Percentiles rank a stretch among this genome's conserved stretches.
Conservation (phyloP, 2,797 vertebrate genomes). For the Silurus lanzhouensis region DNA sequence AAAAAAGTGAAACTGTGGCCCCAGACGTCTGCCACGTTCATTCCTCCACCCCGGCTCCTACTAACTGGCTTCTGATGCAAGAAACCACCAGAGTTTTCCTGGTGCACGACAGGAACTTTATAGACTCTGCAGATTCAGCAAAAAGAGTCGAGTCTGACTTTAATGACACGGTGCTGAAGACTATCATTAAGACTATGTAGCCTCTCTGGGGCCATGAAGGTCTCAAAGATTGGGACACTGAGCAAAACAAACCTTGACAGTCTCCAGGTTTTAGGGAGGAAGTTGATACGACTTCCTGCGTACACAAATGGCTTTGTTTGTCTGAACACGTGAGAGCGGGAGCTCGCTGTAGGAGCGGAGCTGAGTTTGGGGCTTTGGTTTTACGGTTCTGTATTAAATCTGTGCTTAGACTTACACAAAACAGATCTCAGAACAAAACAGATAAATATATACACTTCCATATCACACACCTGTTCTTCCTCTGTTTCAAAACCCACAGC, state of each 20-base stretch:
- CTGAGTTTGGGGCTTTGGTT: neutral
- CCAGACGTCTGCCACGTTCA: neutral
- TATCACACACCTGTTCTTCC: neutral
- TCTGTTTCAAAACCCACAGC: neutral
- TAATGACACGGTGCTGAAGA: neutral
- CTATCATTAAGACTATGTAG: neutral
- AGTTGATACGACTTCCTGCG: conserved; percentile 36
- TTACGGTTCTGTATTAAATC: no score
- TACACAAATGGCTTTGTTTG: conserved; percentile 37
- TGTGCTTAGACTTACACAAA: no score
- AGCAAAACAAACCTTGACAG: neutral
- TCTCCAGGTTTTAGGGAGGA: conserved; percentile 42
- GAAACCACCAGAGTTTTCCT: neutral
- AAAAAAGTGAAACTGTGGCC: neutral
- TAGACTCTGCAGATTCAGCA: neutral
- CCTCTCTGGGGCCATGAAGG: no score
- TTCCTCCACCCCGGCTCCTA: neutral
- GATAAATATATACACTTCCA: neutral
- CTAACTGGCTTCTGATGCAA: no score
- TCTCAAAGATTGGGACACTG: neutral
- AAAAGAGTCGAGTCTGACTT: conserved; percentile 3
- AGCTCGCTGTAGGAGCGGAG: neutral
- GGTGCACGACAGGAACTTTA: neutral
- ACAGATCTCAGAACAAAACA: no score
- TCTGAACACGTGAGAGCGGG: neutral